These are phyloP conservation scores for Pteronura brasiliensis DNA, from an alignment of 2,113 vertebrate species.

Conservation along the genomic window DNA sequence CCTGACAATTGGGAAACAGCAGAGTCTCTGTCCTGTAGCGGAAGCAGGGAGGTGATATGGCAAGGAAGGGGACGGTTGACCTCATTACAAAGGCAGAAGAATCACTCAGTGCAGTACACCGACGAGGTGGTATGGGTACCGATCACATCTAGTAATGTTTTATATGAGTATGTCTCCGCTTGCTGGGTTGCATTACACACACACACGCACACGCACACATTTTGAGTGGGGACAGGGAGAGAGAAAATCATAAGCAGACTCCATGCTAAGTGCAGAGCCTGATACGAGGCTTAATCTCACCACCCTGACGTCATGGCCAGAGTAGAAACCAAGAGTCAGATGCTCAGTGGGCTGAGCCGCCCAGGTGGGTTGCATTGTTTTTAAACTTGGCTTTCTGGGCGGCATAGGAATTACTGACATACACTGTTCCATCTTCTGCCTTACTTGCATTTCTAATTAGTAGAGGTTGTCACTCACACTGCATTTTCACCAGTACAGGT, in stretches of 20 bases:
- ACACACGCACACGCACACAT: not conserved
- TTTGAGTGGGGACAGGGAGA: not conserved
- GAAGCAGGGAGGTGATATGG: not conserved
- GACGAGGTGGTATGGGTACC: not conserved
- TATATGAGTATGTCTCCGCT: not conserved
- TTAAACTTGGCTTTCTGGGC: not conserved
- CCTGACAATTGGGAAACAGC: not conserved
- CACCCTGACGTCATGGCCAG: not conserved
- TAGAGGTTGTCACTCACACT: not conserved
- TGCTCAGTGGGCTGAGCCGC: not conserved
- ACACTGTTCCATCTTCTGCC: not conserved
- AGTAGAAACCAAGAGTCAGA: not conserved
- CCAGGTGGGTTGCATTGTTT: not conserved
- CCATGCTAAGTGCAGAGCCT: not conserved
- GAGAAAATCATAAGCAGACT: not conserved
- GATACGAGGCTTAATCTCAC: not conserved
- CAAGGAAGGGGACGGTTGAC: not conserved
- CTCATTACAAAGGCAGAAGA: not conserved
- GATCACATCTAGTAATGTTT: fast-evolving
- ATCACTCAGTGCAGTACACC: no score
- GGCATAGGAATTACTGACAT: not conserved
- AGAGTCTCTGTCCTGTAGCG: not conserved
- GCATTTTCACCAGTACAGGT: not conserved
- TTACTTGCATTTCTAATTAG: not conserved
- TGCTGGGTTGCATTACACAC: not conserved